These are phyloP conservation scores for Octopus sinensis DNA, from an alignment of 1,140 invertebrate species.

Conservation along the genomic window DNA sequence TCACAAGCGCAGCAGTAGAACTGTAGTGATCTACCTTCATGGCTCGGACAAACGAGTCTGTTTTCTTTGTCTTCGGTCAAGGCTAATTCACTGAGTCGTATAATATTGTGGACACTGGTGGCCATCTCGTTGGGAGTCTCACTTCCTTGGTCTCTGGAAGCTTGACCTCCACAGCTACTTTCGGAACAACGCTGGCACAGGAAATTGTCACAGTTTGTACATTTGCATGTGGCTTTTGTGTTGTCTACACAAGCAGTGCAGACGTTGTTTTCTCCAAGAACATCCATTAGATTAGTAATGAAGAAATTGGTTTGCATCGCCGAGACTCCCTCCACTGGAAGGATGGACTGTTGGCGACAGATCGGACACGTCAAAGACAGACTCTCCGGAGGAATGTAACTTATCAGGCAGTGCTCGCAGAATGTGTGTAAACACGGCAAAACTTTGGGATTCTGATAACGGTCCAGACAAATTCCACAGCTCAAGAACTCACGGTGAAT, in stretches of 20 bases:
- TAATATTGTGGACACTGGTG: conserved; percentile 29
- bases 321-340: conserved; percentile 61
- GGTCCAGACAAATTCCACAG: conserved; percentile 65
- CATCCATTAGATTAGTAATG: conserved; percentile 58
- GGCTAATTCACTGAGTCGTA: conserved; percentile 32
- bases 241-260: conserved; percentile 44
- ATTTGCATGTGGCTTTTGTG: conserved; percentile 47
- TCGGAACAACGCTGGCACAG: conserved; percentile 51
- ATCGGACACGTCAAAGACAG: conserved; percentile 62
- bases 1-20: conserved; percentile 63
- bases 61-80: conserved; percentile 28
- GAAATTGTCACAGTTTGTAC: conserved; percentile 52
- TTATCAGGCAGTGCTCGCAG: conserved; percentile 83
- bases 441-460: conserved; percentile 75
- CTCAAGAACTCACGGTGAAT: conserved; percentile 41
- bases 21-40: conserved; percentile 56
- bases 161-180: conserved; percentile 34
- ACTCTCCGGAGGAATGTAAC: conserved; percentile 69
- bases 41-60: conserved; percentile 52
- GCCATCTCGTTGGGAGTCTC: conserved; percentile 22
- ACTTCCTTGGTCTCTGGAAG: conserved; percentile 23
- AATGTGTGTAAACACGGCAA: conserved; percentile 89
- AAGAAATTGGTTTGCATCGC: conserved; percentile 61
- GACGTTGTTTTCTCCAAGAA: conserved; percentile 46
- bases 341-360: conserved; percentile 63